phyloP scores from a whole-genome alignment of 1,140 invertebrate genomes.

The Gyrodactylus bullatarudis region DNA sequence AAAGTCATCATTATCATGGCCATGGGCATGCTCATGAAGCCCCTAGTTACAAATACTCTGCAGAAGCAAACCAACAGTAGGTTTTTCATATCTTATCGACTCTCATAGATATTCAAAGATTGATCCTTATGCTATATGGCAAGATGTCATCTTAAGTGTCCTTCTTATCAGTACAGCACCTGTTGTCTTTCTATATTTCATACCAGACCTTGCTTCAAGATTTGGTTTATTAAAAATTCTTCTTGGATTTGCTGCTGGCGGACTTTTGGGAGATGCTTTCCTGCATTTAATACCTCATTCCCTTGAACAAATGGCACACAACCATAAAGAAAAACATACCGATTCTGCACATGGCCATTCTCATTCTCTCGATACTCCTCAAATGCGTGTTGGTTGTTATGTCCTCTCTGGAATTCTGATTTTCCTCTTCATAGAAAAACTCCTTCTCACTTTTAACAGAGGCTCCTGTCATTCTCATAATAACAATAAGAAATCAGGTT shows the following conservation, averaged over 20 bases:
- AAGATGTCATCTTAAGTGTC: not conserved
- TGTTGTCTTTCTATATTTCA: not conserved
- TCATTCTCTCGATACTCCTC: conserved; percentile 22
- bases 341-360: conserved; percentile 21
- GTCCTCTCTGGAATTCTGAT: conserved; percentile 55
- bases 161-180: not conserved
- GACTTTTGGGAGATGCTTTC: conserved; percentile 70
- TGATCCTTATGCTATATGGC: not conserved
- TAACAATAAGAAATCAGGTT: not conserved
- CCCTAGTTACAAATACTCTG: not conserved
- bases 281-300: conserved; percentile 80
- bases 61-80: not conserved
- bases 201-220: not conserved
- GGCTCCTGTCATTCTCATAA: conserved; percentile 12
- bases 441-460: conserved; percentile 51
- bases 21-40: not conserved
- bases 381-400: conserved; percentile 46
- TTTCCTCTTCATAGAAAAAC: conserved; percentile 65
- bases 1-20: not conserved
- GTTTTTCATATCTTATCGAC: not conserved
- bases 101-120: not conserved
- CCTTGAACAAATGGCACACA: conserved; percentile 18
- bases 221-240: conserved; percentile 34
- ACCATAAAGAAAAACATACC: conserved; percentile 10
- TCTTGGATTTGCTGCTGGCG: conserved; percentile 66